phyloP scores from a whole-genome alignment of 2,797 vertebrate species.

The Hypotaenidia philippensis region DNA sequence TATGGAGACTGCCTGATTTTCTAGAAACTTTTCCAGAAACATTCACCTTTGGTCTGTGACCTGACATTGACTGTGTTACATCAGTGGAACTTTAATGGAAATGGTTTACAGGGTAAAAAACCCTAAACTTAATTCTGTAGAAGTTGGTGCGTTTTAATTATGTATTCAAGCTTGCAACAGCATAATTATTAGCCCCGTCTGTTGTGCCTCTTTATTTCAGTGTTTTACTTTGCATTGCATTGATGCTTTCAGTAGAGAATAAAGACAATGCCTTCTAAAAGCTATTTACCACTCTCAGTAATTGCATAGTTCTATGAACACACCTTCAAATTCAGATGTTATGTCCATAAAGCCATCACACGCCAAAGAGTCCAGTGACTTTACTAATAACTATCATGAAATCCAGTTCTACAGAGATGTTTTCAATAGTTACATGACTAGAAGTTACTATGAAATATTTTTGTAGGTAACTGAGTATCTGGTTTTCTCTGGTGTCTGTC shows the following conservation, averaged over 20 bases:
- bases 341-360: background rate
- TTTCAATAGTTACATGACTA: background rate
- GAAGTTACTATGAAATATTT: background rate
- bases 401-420: background rate
- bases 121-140: background rate
- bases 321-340: background rate
- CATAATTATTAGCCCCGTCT: background rate
- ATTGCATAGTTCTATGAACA: background rate
- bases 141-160: background rate
- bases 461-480: background rate
- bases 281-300: conserved; percentile 1
- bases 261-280: background rate
- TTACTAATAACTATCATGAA: background rate
- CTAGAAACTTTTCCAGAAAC: background rate
- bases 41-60: background rate
- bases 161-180: background rate
- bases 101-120: background rate
- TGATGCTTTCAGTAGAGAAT: background rate
- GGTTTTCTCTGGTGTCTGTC: background rate
- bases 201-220: background rate
- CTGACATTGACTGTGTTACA: background rate
- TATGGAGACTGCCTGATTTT: background rate
- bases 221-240: background rate
- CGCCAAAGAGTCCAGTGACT: background rate
- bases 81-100: background rate